Base-by-base conservation (phyloP, 2,113 vertebrate species). In the Sceloporus undulatus region DNA sequence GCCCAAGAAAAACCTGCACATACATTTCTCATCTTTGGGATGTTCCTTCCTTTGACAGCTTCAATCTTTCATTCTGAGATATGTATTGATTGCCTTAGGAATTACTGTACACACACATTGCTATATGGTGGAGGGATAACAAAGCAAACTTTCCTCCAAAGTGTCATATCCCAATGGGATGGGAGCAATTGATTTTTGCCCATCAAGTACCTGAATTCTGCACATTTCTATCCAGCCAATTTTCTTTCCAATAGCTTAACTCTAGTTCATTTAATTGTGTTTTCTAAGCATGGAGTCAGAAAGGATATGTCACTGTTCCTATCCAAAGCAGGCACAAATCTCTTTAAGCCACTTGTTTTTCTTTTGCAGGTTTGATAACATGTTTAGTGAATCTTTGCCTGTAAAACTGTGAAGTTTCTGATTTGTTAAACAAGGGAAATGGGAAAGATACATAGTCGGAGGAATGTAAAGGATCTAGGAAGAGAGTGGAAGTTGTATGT, bases 191-290 rank as follows among this genome's bases (percentile, higher is more conserved):
- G 94, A 94, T 96, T 96, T 95, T 96, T 88, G 81, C 91, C 85
- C 21, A 0, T 93, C 88, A 13, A 62, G 91, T 93, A 95, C 93
- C 95, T 92, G 92, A 90, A 92, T 92, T 93, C 68, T 88, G 94
- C 95, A 94, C 95, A 92, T 96, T 94, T 96, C 95, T 95, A 96
- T 96, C 92, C 93, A 93, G 93, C 90, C 95, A 91, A 95, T 96
- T 95, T 95, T 96, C 94, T 95, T 94, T 80, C 87, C 93, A 91
- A 86, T 87, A 79, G 91, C 86, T 87, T 93, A 94, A 94, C 95
- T 95, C 82, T 85, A 91, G 89, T 93, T 89, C 83, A 87, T 87
- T 95, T 97, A 96, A 97, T 96, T 96, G 94, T 95, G 85, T 97
- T 97, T 96, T 95, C 94, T 93, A 95, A 90, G 84, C 88, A 91